A percentile compares a stretch with the other conserved stretches of the same genome.
These are phyloP conservation scores for Panzeria rudis DNA, from an alignment of 2,888 invertebrate genomes.

Conservation along the genomic window DNA sequence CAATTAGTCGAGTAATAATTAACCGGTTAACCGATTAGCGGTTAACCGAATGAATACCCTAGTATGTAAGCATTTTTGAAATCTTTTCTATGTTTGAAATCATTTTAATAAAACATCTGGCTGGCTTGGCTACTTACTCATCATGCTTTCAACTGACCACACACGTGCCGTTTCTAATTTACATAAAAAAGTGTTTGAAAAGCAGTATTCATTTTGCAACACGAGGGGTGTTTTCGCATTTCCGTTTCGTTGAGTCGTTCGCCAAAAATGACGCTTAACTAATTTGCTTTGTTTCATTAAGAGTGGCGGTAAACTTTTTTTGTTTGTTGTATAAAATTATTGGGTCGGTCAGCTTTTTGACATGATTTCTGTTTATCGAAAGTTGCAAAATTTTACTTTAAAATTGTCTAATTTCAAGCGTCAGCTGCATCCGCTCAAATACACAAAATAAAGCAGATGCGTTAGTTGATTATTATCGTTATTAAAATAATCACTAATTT, in stretches of 20 bases:
- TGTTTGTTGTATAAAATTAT: not conserved
- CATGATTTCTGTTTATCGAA: conserved; percentile 43
- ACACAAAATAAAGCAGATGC: conserved; percentile 37
- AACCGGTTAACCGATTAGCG: too few species aligned
- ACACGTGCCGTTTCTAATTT: conserved; percentile 16
- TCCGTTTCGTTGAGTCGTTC: conserved; percentile 29
- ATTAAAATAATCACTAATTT: conserved; percentile 20
- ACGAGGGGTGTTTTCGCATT: conserved; percentile 39
- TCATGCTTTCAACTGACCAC: conserved; percentile 4
- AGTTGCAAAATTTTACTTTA: conserved; percentile 45
- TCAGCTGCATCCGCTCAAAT: conserved; percentile 49
- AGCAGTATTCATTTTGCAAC: not conserved
- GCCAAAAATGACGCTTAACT: conserved; percentile 8
- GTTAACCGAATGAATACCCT: too few species aligned
- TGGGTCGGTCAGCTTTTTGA: conserved; percentile 44
- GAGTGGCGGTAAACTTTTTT: not conserved
- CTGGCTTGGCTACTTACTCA: too few species aligned
- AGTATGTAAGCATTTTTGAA: too few species aligned
- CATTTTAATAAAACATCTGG: conserved; percentile 1
- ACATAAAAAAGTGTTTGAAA: conserved; percentile 18
- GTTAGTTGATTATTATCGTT: conserved; percentile 3
- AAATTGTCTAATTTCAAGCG: conserved; percentile 29
- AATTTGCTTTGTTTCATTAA: conserved; percentile 15
- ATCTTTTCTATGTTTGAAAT: not conserved
- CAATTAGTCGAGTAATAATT: too few species aligned